phyloP scores from a whole-genome alignment of 2,797 vertebrate genomes.

The Alcedo quadribrachys region DNA sequence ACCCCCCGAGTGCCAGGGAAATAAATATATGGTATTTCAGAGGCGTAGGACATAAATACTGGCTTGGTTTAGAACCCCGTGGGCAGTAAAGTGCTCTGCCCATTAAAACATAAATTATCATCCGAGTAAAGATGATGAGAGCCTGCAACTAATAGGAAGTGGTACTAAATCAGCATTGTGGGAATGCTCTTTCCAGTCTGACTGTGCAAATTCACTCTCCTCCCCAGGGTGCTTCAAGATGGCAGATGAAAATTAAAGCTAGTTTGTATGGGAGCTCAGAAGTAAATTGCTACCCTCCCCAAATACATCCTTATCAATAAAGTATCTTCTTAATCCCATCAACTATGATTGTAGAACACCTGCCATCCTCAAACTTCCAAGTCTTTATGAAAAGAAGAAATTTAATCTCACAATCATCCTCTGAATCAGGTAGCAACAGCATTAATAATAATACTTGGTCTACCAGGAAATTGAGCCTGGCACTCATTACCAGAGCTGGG shows the following conservation, averaged over 20 bases:
- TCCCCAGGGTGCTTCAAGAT: not conserved
- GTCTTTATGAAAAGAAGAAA: not conserved
- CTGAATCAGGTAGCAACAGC: not conserved
- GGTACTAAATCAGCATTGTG: constrained; percentile 34
- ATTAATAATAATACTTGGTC: not conserved
- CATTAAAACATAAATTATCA: constrained; percentile 57
- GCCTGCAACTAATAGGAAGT: constrained; percentile 31
- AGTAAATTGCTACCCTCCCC: not conserved
- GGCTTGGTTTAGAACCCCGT: constrained; percentile 30
- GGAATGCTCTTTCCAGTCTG: not conserved
- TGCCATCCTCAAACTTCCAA: not conserved
- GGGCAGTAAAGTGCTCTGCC: constrained; percentile 28
- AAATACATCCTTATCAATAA: not conserved
- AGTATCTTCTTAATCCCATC: not conserved
- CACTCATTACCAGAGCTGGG: not conserved
- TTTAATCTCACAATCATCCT: not conserved
- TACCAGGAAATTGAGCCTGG: not conserved
- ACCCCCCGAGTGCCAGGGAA: constrained; percentile 26
- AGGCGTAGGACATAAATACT: not conserved
- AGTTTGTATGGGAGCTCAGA: not conserved
- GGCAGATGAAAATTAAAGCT: constrained; percentile 3
- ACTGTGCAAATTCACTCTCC: not conserved
- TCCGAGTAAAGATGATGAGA: constrained; percentile 4
- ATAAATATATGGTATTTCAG: constrained; percentile 57
- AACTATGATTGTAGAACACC: not conserved